These are phyloP conservation scores for Polymixis lichenea DNA, from an alignment of 2,888 invertebrate species.

Conservation along the genomic window DNA sequence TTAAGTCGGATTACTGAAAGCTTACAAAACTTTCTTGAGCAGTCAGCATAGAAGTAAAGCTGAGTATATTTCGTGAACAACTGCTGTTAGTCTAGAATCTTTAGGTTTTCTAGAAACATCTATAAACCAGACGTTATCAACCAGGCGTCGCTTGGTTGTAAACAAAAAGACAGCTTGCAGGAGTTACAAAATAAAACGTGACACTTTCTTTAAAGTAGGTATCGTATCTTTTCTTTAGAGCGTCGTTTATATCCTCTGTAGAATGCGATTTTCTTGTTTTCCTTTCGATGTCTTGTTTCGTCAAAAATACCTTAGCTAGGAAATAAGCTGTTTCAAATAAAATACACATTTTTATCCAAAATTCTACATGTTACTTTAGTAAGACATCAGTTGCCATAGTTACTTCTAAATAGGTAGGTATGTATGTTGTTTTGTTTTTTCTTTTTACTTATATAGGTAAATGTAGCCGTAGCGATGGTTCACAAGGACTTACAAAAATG, in stretches of 20 bases:
- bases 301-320: conserved; percentile 10
- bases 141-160: conserved; percentile 7
- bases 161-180: conserved; percentile 37
- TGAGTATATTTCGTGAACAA: conserved; percentile 19
- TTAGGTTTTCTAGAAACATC: conserved; percentile 5
- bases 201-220: conserved; percentile 41
- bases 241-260: conserved; percentile 2
- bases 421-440: no score
- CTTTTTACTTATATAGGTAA: no score
- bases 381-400: background rate
- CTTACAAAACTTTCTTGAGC: conserved; percentile 46
- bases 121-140: conserved; percentile 22
- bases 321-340: background rate
- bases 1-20: conserved; percentile 40
- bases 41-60: conserved; percentile 32
- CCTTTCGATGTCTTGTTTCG: conserved; percentile 9
- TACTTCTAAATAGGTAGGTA: background rate
- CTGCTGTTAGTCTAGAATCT: conserved; percentile 26
- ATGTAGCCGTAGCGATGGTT: background rate
- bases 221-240: conserved; percentile 31
- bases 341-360: conserved; percentile 2
- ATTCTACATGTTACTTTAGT: background rate
- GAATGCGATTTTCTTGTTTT: conserved; percentile 4
- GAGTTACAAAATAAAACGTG: conserved; percentile 38
- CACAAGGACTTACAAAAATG: background rate